Evolutionary conservation across 2,888 invertebrate species (phyloP).

Genomic region (Orthosia gracilis): DNA sequence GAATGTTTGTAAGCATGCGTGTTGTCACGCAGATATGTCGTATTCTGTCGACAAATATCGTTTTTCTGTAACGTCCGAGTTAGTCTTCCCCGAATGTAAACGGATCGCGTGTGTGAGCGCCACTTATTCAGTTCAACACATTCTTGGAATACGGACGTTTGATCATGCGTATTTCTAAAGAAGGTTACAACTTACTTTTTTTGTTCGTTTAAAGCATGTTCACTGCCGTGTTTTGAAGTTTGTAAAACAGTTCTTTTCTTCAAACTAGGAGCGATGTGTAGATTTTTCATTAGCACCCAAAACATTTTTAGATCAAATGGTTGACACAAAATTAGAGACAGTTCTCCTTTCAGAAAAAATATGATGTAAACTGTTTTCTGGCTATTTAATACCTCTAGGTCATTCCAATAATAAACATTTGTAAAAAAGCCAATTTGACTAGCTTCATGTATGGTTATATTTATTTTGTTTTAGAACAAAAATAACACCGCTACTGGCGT

Average conservation of each 20-base stretch:
- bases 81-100: conserved; percentile 74
- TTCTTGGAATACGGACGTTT: conserved; percentile 69
- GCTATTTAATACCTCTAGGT: background rate
- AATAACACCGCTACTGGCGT: conserved; percentile 4
- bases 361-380: background rate
- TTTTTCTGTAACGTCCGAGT: conserved; percentile 66
- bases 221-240: conserved; percentile 18
- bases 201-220: conserved; percentile 27
- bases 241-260: conserved; percentile 15
- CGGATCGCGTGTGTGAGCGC: conserved; percentile 73
- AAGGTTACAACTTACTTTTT: conserved; percentile 50
- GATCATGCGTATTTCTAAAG: conserved; percentile 58
- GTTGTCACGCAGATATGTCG: conserved; percentile 53
- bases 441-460: background rate
- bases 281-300: conserved; percentile 27
- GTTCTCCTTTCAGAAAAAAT: background rate
- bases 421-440: conserved; percentile 2
- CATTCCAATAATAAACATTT: background rate
- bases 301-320: conserved; percentile 2
- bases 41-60: conserved; percentile 61
- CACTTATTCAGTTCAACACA: conserved; percentile 63
- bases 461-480: conserved; percentile 8
- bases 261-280: conserved; percentile 12
- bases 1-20: conserved; percentile 52
- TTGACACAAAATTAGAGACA: background rate